Percentiles rank a stretch among this genome's conserved stretches.
These are phyloP conservation scores for Anolis carolinensis DNA, from an alignment of 2,113 vertebrate genomes.

Conservation along the genomic window DNA sequence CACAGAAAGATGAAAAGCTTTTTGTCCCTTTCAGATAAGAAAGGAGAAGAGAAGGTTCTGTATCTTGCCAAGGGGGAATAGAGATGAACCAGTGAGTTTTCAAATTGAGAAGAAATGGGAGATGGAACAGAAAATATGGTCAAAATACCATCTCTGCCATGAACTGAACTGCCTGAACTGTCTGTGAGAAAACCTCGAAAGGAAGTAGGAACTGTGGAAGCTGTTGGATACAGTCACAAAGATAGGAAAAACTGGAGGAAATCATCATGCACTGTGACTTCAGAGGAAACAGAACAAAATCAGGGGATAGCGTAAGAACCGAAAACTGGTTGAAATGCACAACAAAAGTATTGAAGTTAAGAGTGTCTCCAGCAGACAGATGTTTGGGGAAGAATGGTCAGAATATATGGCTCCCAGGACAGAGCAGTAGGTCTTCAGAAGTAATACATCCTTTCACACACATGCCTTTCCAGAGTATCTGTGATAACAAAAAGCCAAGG, in stretches of 20 bases:
- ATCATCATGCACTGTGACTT: neutral
- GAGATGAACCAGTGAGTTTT: neutral
- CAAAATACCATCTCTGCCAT: neutral
- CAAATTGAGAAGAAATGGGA: neutral
- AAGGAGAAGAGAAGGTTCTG: neutral
- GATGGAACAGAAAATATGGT: neutral
- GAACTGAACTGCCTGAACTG: neutral
- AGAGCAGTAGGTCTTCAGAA: neutral
- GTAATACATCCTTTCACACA: neutral
- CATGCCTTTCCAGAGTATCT: neutral
- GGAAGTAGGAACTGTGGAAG: neutral
- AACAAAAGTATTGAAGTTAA: neutral
- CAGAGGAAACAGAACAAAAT: neutral
- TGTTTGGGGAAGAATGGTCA: neutral
- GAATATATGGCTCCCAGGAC: neutral
- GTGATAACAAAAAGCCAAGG: neutral
- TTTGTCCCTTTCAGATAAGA: constrained; percentile 8
- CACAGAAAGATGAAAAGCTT: neutral
- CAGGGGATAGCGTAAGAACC: neutral
- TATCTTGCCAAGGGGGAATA: neutral
- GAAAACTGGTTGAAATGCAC: neutral
- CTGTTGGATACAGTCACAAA: neutral
- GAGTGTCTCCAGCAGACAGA: too few relatives aligned
- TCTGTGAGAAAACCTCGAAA: neutral
- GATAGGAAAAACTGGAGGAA: too few relatives aligned